phyloP scores from a whole-genome alignment of 2,888 invertebrate genomes.

The Acleris laterana region DNA sequence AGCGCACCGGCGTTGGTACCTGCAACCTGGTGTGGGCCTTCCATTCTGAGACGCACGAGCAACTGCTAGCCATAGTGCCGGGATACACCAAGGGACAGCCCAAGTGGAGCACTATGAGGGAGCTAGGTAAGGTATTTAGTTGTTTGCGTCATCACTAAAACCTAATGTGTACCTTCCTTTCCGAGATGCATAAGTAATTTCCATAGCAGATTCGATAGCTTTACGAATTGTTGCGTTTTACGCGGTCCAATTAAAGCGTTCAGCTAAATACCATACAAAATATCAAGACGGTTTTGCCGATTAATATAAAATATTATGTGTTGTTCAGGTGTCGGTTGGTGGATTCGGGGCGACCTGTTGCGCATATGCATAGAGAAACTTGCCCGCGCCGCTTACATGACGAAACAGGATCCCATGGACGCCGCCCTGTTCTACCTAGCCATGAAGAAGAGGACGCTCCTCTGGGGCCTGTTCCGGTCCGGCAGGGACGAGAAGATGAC shows the following conservation, averaged over 20 bases:
- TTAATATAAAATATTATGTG: too few species aligned
- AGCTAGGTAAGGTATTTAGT: conserved; percentile 86
- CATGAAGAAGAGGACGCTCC: conserved; percentile 98
- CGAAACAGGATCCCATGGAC: conserved; percentile 97
- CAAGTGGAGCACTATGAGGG: conserved; percentile 95
- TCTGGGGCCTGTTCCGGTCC: conserved; percentile 97
- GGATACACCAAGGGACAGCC: conserved; percentile 93
- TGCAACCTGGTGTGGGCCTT: conserved; percentile 99
- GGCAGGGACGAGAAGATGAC: conserved; percentile 96
- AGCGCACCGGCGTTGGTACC: conserved; percentile 93
- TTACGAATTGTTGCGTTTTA: too few species aligned
- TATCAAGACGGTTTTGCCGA: too few species aligned
- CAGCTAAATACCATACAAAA: too few species aligned
- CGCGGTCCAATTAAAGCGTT: too few species aligned
- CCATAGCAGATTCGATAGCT: too few species aligned
- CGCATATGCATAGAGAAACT: conserved; percentile 95
- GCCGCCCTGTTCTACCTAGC: conserved; percentile 98
- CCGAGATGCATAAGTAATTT: too few species aligned
- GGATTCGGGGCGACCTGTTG: conserved; percentile 94
- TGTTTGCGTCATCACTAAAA: neutral
- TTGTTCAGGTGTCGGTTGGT: conserved; percentile 93
- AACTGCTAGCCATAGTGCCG: conserved; percentile 94
- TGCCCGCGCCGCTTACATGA: conserved; percentile 96
- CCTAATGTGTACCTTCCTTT: too few species aligned
- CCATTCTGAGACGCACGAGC: conserved; percentile 99